Percentiles rank a stretch among this genome's conserved stretches.
phyloP scores from a whole-genome alignment of 1,140 invertebrate species.

The Drosophila nasuta region DNA sequence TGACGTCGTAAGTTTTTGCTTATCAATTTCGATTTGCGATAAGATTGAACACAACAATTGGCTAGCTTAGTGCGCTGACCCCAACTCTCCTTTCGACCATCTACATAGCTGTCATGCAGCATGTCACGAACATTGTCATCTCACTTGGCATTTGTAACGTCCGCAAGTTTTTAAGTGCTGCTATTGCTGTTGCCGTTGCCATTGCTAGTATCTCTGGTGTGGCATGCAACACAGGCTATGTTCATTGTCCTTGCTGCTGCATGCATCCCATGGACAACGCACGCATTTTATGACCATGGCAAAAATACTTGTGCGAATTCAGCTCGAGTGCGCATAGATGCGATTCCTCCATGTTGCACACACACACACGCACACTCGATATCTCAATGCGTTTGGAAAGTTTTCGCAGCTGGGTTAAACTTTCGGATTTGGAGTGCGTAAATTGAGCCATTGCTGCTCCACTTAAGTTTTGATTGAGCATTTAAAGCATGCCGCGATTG shows the following conservation, averaged over 20 bases:
- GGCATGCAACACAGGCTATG: constrained; percentile 6
- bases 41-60: constrained; percentile 28
- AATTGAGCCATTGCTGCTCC: constrained; percentile 60
- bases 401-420: constrained; percentile 11
- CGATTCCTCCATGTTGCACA: neutral
- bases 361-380: neutral
- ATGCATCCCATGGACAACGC: constrained; percentile 1
- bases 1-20: constrained; percentile 14
- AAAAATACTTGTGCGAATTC: constrained; percentile 35
- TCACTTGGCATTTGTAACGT: constrained; percentile 28
- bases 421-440: constrained; percentile 40
- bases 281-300: constrained; percentile 48
- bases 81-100: neutral
- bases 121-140: constrained; percentile 21
- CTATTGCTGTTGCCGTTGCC: constrained; percentile 1
- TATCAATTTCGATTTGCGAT: constrained; percentile 45
- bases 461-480: constrained; percentile 73
- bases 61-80: constrained; percentile 6
- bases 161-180: constrained; percentile 51
- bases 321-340: constrained; percentile 7
- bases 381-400: constrained; percentile 26
- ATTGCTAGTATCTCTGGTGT: neutral
- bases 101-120: neutral
- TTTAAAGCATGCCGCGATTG: constrained; percentile 64
- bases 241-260: constrained; percentile 6